Evolutionary conservation across 2,797 vertebrate genomes (phyloP).

Genomic region (Natrix natrix): DNA sequence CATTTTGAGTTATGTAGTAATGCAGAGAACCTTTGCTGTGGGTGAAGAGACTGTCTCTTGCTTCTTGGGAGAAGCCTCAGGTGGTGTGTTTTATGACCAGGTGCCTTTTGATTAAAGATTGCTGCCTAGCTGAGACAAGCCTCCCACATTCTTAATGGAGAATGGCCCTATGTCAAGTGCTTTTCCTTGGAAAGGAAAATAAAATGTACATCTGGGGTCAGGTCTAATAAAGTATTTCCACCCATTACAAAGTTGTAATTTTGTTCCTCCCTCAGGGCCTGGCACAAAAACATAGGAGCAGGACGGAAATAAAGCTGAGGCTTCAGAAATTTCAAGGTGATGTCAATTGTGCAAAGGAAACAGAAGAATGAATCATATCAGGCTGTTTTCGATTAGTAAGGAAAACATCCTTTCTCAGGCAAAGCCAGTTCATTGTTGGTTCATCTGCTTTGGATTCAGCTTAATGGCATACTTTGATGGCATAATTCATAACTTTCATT

Average conservation of each 20-base stretch:
- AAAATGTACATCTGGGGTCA: not conserved
- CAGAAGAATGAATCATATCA: not conserved
- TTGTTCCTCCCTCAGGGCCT: not conserved
- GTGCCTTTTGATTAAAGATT: not conserved
- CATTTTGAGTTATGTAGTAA: not conserved
- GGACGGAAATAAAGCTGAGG: not conserved
- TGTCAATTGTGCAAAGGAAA: not conserved
- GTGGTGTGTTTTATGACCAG: not conserved
- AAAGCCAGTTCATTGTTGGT: not conserved
- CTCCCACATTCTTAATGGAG: not conserved
- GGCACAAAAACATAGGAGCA: not conserved
- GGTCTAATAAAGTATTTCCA: not conserved
- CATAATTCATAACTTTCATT: accelerated
- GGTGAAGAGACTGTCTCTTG: not conserved
- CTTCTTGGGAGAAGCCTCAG: not conserved
- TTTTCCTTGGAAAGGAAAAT: not conserved
- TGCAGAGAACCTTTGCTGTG: accelerated
- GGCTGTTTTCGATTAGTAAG: not conserved
- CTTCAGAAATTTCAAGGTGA: not conserved
- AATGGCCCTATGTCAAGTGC: not conserved
- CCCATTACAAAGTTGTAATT: not conserved
- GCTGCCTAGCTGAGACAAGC: not conserved
- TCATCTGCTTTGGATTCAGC: not conserved
- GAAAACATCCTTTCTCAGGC: not conserved
- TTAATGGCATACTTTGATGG: not conserved